Conservation (phyloP, 2,113 vertebrate genomes). For the Numida meleagris region DNA sequence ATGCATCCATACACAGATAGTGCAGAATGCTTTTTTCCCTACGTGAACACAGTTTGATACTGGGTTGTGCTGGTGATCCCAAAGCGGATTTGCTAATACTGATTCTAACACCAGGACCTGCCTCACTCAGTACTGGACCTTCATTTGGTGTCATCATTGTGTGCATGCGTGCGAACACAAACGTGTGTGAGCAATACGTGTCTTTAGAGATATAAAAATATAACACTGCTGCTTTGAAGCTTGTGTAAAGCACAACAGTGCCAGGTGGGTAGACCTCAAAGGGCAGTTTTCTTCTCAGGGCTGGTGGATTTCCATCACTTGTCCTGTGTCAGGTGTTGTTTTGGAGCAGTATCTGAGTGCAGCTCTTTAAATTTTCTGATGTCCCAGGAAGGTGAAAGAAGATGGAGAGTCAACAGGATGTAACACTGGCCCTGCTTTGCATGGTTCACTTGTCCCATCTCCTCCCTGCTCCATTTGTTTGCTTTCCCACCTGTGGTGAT, state of each 20-base stretch:
- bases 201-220: neutral
- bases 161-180: neutral
- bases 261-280: no score
- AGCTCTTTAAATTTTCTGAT: neutral
- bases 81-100: neutral
- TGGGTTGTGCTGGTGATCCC: neutral
- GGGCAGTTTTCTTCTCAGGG: neutral
- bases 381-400: neutral
- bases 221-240: neutral
- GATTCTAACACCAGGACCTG: neutral
- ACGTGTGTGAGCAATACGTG: neutral
- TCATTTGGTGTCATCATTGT: neutral
- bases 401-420: conserved; percentile 31
- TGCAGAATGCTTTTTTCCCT: neutral
- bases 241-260: neutral
- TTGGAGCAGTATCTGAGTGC: neutral
- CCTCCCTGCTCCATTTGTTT: neutral
- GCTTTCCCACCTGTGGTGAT: neutral
- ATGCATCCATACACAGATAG: neutral
- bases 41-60: fast-evolving
- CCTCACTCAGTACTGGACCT: no score
- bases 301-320: neutral
- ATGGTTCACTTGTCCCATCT: conserved; percentile 23
- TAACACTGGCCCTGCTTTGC: neutral
- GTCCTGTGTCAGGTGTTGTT: neutral